Conservation (phyloP, 2,888 invertebrate species). For the Lamellibrachia satsuma region DNA sequence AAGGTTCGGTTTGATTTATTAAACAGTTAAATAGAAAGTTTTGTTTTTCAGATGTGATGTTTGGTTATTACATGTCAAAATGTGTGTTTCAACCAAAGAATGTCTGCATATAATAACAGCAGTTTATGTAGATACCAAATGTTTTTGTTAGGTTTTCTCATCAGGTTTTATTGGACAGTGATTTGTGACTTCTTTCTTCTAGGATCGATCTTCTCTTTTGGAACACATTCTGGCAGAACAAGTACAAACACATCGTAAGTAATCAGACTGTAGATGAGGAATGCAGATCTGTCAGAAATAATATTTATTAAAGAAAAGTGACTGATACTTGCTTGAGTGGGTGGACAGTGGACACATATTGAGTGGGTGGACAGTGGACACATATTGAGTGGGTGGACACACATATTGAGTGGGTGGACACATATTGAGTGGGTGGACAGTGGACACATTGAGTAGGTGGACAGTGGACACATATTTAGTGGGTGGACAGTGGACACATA, state of each 20-base stretch:
- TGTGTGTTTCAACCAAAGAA: too few relatives aligned
- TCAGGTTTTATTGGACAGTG: not conserved
- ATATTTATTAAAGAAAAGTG: not conserved
- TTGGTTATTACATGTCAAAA: too few relatives aligned
- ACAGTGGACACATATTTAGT: too few relatives aligned
- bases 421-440: too few relatives aligned
- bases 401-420: not conserved
- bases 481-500: too few relatives aligned
- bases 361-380: too few relatives aligned
- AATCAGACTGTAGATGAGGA: not conserved
- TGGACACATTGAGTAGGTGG: too few relatives aligned
- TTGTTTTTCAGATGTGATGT: too few relatives aligned
- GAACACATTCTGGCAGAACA: slow-evolving; percentile 86
- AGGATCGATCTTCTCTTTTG: slow-evolving; percentile 83
- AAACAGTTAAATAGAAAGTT: not conserved
- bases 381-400: too few relatives aligned
- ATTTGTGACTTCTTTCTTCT: slow-evolving; percentile 1
- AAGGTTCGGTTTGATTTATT: slow-evolving; percentile 9
- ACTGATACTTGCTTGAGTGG: not conserved
- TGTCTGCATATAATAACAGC: too few relatives aligned
- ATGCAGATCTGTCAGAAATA: not conserved
- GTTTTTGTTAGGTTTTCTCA: not conserved
- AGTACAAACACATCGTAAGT: slow-evolving; percentile 81
- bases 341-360: too few relatives aligned
- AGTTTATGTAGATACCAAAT: not conserved